These are phyloP conservation scores for Drosophila hydei DNA, from an alignment of 1,140 invertebrate species.

Conservation along the genomic window DNA sequence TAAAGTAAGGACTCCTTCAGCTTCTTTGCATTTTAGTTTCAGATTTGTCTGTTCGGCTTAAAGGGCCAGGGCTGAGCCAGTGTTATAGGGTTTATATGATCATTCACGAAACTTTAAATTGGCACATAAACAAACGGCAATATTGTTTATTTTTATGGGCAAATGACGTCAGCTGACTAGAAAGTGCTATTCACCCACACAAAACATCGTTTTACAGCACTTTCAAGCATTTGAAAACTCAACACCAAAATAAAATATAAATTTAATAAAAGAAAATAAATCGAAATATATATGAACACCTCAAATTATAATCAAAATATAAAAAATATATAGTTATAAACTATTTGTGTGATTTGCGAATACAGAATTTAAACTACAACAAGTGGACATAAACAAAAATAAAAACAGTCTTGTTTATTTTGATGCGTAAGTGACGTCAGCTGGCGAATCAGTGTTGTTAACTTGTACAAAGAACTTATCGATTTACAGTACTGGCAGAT, in stretches of 20 bases:
- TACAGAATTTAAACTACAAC: too few relatives aligned
- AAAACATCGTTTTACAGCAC: neutral
- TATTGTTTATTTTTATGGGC: constrained; percentile 31
- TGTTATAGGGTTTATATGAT: neutral
- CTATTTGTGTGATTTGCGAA: too few relatives aligned
- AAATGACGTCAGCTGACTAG: constrained; percentile 65
- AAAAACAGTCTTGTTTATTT: constrained; percentile 44
- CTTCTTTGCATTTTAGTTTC: constrained; percentile 22
- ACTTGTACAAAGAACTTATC: neutral
- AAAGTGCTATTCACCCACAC: constrained; percentile 13
- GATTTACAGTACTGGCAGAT: neutral
- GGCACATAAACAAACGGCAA: constrained; percentile 63
- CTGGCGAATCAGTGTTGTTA: constrained; percentile 27
- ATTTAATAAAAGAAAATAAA: too few relatives aligned
- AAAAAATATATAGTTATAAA: too few relatives aligned
- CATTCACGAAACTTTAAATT: constrained; percentile 32
- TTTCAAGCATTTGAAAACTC: constrained; percentile 11
- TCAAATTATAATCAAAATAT: too few relatives aligned
- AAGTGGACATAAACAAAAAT: constrained; percentile 62
- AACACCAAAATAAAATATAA: too few relatives aligned
- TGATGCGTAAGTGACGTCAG: constrained; percentile 61
- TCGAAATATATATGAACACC: too few relatives aligned
- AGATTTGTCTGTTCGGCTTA: neutral
- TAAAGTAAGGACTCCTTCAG: constrained; percentile 2
- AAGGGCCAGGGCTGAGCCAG: constrained; percentile 12